A percentile compares a stretch with the other conserved stretches of the same genome.
Conservation (phyloP, 2,113 vertebrate genomes). For the Desmodus rotundus region DNA sequence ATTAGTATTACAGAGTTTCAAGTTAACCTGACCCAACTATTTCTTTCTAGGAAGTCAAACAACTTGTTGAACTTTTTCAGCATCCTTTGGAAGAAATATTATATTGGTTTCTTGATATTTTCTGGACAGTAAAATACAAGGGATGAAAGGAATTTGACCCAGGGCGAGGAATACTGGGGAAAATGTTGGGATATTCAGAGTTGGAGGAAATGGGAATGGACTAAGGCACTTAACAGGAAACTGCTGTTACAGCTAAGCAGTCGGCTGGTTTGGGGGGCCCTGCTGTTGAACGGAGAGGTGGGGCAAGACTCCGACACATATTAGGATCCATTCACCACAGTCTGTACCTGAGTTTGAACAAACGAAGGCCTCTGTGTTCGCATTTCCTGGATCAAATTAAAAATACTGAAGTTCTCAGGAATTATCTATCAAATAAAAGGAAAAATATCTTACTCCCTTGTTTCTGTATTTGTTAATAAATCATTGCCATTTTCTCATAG, state of each 20-base stretch:
- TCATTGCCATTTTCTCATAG: background rate
- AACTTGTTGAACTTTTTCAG: background rate
- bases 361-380: slow-evolving; percentile 93
- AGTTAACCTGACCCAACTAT: background rate
- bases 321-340: background rate
- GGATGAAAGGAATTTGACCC: background rate
- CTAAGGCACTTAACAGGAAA: background rate
- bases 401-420: slow-evolving; percentile 90
- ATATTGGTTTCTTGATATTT: slow-evolving; percentile 4
- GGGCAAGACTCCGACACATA: background rate
- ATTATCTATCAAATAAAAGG: slow-evolving; percentile 84
- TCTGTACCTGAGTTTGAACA: slow-evolving; percentile 94
- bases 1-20: background rate
- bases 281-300: background rate
- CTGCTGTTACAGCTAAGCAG: background rate
- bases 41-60: slow-evolving; percentile 5
- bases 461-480: slow-evolving; percentile 2
- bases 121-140: background rate
- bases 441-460: slow-evolving; percentile 16
- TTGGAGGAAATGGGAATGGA: background rate
- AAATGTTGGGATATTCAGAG: background rate
- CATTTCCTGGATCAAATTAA: slow-evolving; percentile 91
- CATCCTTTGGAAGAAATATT: slow-evolving; percentile 10
- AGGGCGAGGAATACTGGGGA: background rate
- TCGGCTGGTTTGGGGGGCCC: background rate